phyloP scores from a whole-genome alignment of 2,113 vertebrate species.

The Gyps fulvus region DNA sequence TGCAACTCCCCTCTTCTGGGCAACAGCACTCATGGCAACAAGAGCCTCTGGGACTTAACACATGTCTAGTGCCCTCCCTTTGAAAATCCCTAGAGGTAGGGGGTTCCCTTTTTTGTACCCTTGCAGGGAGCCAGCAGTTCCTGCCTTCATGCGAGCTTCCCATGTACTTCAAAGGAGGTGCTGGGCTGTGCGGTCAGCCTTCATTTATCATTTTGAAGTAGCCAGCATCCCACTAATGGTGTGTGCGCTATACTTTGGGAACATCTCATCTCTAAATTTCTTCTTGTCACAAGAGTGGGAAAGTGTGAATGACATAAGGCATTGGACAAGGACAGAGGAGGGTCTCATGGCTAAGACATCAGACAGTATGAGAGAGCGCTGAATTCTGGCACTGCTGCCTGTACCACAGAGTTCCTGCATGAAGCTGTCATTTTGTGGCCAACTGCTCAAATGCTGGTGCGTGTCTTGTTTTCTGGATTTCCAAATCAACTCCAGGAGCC shows the following conservation, averaged over 20 bases:
- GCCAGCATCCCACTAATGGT: background rate
- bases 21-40: background rate
- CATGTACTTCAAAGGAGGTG: background rate
- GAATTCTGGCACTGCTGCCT: background rate
- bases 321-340: background rate
- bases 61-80: background rate
- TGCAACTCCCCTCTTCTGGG: background rate
- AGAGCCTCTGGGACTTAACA: background rate
- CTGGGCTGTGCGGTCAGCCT: background rate
- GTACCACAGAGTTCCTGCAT: background rate
- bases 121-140: background rate
- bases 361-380: background rate
- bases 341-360: background rate
- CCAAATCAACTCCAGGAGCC: background rate
- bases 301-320: background rate
- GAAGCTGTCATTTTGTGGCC: background rate
- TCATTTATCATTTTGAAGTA: background rate
- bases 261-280: background rate
- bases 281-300: background rate
- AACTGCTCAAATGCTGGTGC: background rate
- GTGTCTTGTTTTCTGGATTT: background rate
- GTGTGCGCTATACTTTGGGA: fast-evolving
- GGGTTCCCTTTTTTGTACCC: background rate
- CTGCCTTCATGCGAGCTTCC: background rate
- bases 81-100: background rate